Base-by-base conservation (phyloP, 2,888 invertebrate species). In the Eupsilia transversa region DNA sequence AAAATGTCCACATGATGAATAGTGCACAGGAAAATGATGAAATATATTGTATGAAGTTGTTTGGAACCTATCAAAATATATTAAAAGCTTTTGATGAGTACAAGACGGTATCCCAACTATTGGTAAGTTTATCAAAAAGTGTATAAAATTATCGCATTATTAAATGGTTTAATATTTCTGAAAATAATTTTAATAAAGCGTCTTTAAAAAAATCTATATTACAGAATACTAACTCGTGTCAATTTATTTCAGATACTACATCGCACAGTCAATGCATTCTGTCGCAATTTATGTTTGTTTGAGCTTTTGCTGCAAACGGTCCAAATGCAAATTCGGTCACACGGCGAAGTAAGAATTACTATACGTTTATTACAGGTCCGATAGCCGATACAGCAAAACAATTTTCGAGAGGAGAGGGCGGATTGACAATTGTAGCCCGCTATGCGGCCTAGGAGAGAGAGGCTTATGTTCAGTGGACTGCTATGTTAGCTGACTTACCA, bases 41-140 rank as follows among this genome's bases (percentile, higher is more conserved):
- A 35, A 10, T n/a, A 20, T 49, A 49, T 17, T 65, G 33, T 49
- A 17, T 10, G 17, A 65, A 49, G 1, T 49, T 65, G n/a, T 49
- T 65, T 6, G 2, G 1, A 35, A 65, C n/a, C 6, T 85, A 74
- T 33, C 30, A 63, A 38, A 67, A 75, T 52, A 78, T 86, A 57
- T 23, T 79, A 7, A 56, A 79, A 7, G 66, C 80, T 30, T 80
- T 75, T 52, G 49, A 72, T 35, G 46, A 84, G 12, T 82, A 69
- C 27, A 77, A 70, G 33, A 64, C 63, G 4, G 27, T 74, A 2
- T 74, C 82, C 61, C 77, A 81, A 79, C 20, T 56, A 20, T 33
- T 78, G 78, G 86, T 86, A 65, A 79, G 63, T 67, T 66, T 20
- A 33, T 35, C 14, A 30, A 30, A 30, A 12, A 43, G 23, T 59